phyloP scores from a whole-genome alignment of 2,113 vertebrate species.

The Nasalis larvatus region DNA sequence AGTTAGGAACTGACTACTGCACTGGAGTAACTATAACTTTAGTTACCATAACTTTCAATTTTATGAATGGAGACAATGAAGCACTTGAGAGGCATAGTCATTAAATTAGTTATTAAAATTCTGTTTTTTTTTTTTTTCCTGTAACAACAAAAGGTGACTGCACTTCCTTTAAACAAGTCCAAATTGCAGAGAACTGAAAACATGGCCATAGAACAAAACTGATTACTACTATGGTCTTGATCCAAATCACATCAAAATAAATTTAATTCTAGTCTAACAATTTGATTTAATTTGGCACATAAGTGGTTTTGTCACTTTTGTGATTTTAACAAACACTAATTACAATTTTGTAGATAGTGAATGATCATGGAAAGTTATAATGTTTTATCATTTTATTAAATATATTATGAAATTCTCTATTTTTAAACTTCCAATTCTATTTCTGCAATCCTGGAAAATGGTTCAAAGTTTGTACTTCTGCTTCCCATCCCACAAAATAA shows the following conservation, averaged over 20 bases:
- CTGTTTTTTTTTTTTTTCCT: neutral
- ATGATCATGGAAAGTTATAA: slow-evolving; percentile 17
- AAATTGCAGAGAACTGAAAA: neutral
- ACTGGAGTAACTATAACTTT: neutral
- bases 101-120: neutral
- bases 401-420: neutral
- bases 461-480: slow-evolving; percentile 4
- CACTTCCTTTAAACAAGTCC: neutral
- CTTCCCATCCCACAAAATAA: neutral
- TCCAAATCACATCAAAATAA: slow-evolving; percentile 47
- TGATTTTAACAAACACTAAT: slow-evolving; percentile 48
- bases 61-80: neutral
- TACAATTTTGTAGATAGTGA: slow-evolving; percentile 22
- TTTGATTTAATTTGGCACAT: slow-evolving; percentile 39
- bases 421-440: neutral
- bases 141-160: neutral
- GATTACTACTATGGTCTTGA: neutral
- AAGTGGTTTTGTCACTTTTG: slow-evolving; percentile 33
- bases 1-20: neutral
- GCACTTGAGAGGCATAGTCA: neutral
- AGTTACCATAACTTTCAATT: neutral
- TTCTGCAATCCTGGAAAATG: neutral
- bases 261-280: slow-evolving; percentile 42
- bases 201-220: neutral
- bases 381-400: slow-evolving; percentile 45